Base-by-base conservation (phyloP, 1,140 invertebrate genomes). In the Hycleus phaleratus region DNA sequence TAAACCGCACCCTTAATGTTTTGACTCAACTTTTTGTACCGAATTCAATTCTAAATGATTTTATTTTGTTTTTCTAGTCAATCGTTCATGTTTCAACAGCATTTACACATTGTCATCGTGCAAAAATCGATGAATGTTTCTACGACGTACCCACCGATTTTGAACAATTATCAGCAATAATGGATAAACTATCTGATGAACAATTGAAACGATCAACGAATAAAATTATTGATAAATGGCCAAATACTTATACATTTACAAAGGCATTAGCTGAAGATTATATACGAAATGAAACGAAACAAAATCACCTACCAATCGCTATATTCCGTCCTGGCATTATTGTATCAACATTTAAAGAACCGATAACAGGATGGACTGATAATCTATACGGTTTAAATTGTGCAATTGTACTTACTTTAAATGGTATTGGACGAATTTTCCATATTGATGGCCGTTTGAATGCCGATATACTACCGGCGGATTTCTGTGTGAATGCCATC, bases 81-180 rank as follows among this genome's bases (percentile, higher is more conserved):
- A 26, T 68, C 4, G 47, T 71, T 9, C 65, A 71, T 18, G 62
- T 69, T 4, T 88, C 85, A 0, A 88, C 86, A 0, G 83, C 83
- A 0, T 88, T 85, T 66, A 80, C 83, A 5, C 82, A 86, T 67
- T 87, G 84, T 68, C 75, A 82, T 62, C 64, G 75, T 11, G 59
- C 71, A 8, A 71, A 74, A 50, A 79, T 85, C 49, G 77, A 81
- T 2, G 84, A 87, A 73, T 71, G 76, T 47, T 82, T 93, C 38
- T 93, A 93, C 71, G 78, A 81, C 32, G 80, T 82, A 54, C 77
- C 83, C 0, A 73, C 84, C 1, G 77, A 84, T 61, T 82, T 83
- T 46, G 77, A 85, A 53, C 81, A 87, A 66, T 69, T 92, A 2
- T 66, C 73, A 18, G 66, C 66, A 38, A 46, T 78, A 2, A 61